A percentile compares a stretch with the other conserved stretches of the same genome.
Conservation (phyloP, 2,113 vertebrate genomes). For the Camelus dromedarius region DNA sequence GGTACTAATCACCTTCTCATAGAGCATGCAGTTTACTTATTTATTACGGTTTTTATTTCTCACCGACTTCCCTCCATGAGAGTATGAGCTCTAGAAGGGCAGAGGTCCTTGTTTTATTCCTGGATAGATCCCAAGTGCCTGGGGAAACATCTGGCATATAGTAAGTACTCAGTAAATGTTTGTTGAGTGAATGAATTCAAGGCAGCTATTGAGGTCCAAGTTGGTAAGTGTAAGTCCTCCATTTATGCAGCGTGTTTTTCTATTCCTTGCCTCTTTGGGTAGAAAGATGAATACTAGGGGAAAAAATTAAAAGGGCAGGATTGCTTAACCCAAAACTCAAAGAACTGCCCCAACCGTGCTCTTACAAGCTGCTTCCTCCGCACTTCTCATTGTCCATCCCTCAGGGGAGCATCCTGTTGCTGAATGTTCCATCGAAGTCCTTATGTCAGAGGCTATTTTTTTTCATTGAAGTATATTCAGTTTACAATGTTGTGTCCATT, state of each 20-base stretch:
- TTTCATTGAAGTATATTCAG: neutral
- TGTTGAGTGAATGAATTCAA: neutral
- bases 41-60: neutral
- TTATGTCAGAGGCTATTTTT: neutral
- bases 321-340: constrained; percentile 26
- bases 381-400: neutral
- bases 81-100: neutral
- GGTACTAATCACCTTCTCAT: neutral
- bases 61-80: neutral
- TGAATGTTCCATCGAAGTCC: constrained; percentile 46
- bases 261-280: neutral
- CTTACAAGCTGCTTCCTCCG: constrained; percentile 31
- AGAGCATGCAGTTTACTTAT: neutral
- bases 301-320: neutral
- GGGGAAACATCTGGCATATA: neutral
- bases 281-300: neutral
- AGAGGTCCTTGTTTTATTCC: neutral
- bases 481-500: no score
- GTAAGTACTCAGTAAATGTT: neutral
- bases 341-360: neutral
- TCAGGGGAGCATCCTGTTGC: constrained; percentile 37
- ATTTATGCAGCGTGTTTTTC: neutral
- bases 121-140: neutral
- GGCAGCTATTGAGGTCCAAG: neutral
- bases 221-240: neutral